phyloP scores from a whole-genome alignment of 2,113 vertebrate genomes.

The Tetraodon nigroviridis region DNA sequence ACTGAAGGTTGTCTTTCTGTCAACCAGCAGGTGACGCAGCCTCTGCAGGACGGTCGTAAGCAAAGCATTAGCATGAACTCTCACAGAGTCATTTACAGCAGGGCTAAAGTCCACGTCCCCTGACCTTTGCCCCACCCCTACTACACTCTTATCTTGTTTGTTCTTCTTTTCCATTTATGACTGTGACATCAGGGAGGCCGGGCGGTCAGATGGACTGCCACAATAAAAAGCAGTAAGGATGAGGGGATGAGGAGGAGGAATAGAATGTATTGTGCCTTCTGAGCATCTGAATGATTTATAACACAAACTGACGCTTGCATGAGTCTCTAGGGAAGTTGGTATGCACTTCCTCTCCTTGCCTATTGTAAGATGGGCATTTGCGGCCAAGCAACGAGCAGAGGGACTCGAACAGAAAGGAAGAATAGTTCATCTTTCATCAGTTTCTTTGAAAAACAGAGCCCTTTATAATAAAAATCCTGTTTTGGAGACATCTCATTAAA shows the following conservation, averaged over 20 bases:
- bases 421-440: too few relatives aligned
- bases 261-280: constrained; percentile 59
- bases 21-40: constrained; percentile 30
- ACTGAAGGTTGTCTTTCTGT: constrained; percentile 2
- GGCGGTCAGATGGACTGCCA: constrained; percentile 29
- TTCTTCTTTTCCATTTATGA: constrained; percentile 7
- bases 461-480: neutral
- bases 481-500: neutral
- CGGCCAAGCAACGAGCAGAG: constrained; percentile 22
- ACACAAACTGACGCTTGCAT: constrained; percentile 63
- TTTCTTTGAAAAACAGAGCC: neutral
- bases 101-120: neutral
- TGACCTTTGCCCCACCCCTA: constrained; percentile 2
- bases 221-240: constrained; percentile 56
- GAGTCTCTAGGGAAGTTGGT: constrained; percentile 64
- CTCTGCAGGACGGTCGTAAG: neutral
- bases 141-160: constrained; percentile 9
- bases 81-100: too few relatives aligned
- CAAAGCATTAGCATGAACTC: neutral
- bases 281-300: constrained; percentile 73
- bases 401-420: too few relatives aligned
- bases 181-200: constrained; percentile 13
- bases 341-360: constrained; percentile 34
- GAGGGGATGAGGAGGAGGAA: constrained; percentile 45
- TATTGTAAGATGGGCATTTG: constrained; percentile 35